Conservation (phyloP, 64 coral and sea anemone species). For the Acropora tenuis region DNA sequence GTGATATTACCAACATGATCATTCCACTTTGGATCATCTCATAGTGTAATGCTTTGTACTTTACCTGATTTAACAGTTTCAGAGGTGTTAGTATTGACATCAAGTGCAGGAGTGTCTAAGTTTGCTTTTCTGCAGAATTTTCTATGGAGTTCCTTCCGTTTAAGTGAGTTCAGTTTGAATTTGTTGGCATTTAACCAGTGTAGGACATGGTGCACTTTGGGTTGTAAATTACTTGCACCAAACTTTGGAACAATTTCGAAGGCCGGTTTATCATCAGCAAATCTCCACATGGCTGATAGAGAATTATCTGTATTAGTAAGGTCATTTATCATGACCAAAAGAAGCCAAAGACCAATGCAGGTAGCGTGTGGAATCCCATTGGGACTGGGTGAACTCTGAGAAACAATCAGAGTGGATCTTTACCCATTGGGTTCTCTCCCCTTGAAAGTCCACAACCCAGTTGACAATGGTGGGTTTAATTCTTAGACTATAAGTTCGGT, state of each 20-base stretch:
- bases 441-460: not conserved
- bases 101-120: not conserved
- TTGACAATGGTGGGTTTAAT: not conserved
- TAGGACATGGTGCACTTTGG: too few species aligned
- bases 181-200: too few species aligned
- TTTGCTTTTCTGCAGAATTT: not conserved
- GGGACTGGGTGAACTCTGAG: not conserved
- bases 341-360: not conserved
- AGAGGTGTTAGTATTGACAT: not conserved
- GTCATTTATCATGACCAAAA: not conserved
- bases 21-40: too few species aligned
- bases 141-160: too few species aligned
- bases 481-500: not conserved
- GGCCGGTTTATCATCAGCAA: slow-evolving; percentile 36
- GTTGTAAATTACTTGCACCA: not conserved
- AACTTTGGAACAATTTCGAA: slow-evolving; percentile 34
- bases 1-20: not conserved
- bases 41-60: too few species aligned
- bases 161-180: too few species aligned
- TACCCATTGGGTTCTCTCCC: too few species aligned
- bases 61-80: not conserved
- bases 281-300: slow-evolving; percentile 20
- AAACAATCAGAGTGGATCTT: not conserved
- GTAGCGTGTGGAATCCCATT: not conserved
- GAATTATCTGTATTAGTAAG: not conserved